Percentiles rank a stretch among this genome's conserved stretches.
These are phyloP conservation scores for Orussus abietinus DNA, from an alignment of 1,140 invertebrate species.

Conservation along the genomic window DNA sequence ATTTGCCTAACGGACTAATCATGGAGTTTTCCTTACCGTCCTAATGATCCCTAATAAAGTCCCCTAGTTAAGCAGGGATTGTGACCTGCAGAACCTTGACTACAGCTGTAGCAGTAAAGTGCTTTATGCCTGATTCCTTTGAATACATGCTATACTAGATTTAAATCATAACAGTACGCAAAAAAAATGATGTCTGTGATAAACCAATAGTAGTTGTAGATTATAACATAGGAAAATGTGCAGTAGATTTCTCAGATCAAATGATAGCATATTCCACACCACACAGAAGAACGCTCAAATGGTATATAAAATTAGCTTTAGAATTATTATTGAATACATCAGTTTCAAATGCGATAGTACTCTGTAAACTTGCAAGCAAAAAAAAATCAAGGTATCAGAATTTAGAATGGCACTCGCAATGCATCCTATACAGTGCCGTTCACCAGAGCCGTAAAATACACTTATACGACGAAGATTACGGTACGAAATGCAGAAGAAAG, in stretches of 20 bases:
- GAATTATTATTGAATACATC: slow-evolving; percentile 36
- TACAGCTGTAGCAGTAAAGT: no score
- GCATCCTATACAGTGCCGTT: slow-evolving; percentile 8
- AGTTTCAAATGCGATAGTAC: slow-evolving; percentile 32
- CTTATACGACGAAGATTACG: slow-evolving; percentile 10
- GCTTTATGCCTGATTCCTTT: no score
- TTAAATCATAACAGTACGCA: no score
- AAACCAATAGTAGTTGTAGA: slow-evolving; percentile 35
- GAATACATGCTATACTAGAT: no score
- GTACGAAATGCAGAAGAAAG: slow-evolving; percentile 24
- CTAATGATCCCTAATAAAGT: no score
- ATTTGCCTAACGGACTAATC: no score
- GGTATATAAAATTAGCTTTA: slow-evolving; percentile 40
- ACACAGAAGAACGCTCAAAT: slow-evolving; percentile 37
- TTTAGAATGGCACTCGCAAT: slow-evolving; percentile 15
- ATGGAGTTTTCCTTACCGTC: no score
- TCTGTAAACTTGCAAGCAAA: slow-evolving; percentile 2
- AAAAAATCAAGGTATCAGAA: slow-evolving; percentile 12
- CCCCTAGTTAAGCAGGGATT: no score
- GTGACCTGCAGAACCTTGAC: no score
- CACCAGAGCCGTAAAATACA: slow-evolving; percentile 8
- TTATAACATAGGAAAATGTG: slow-evolving; percentile 39
- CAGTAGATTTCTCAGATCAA: slow-evolving; percentile 42
- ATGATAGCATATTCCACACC: slow-evolving; percentile 35
- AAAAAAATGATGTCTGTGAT: no score